These are phyloP conservation scores for Drosophila persimilis DNA, from an alignment of 1,140 invertebrate genomes.

Conservation along the genomic window DNA sequence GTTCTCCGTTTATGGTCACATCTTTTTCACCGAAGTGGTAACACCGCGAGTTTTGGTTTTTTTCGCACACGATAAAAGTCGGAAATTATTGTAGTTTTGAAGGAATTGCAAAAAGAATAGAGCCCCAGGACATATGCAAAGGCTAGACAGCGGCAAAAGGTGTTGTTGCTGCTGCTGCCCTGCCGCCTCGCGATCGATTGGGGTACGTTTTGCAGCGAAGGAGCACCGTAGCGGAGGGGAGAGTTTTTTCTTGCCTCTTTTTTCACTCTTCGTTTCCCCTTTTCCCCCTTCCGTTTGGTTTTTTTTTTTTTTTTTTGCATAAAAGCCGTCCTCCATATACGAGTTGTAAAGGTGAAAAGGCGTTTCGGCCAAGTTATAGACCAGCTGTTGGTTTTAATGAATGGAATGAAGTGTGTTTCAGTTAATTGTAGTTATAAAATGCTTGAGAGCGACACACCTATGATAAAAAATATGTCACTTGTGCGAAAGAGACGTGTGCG, in stretches of 20 bases:
- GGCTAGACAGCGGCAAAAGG: conserved; percentile 62
- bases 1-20: no score
- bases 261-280: conserved; percentile 3
- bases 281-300: conserved; percentile 21
- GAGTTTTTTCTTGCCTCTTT: conserved; percentile 42
- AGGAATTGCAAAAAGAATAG: no score
- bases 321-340: conserved; percentile 57
- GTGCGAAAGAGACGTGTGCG: conserved; percentile 61
- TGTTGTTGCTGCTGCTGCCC: conserved; percentile 76
- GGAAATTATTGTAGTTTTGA: no score
- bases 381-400: conserved; percentile 52
- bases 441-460: conserved; percentile 45
- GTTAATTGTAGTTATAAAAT: conserved; percentile 40
- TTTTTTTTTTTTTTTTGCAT: conserved; percentile 69
- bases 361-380: conserved; percentile 25
- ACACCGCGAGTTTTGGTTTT: no score
- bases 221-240: conserved; percentile 34
- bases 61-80: no score
- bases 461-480: conserved; percentile 58
- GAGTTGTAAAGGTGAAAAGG: conserved; percentile 55
- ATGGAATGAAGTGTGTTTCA: conserved; percentile 41
- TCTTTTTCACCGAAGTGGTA: no score
- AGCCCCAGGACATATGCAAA: conserved; percentile 54
- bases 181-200: conserved; percentile 70
- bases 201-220: conserved; percentile 53